Percentiles rank a stretch among this genome's conserved stretches.
phyloP scores from a whole-genome alignment of 2,797 vertebrate genomes.

The Chiroxiphia lanceolata region DNA sequence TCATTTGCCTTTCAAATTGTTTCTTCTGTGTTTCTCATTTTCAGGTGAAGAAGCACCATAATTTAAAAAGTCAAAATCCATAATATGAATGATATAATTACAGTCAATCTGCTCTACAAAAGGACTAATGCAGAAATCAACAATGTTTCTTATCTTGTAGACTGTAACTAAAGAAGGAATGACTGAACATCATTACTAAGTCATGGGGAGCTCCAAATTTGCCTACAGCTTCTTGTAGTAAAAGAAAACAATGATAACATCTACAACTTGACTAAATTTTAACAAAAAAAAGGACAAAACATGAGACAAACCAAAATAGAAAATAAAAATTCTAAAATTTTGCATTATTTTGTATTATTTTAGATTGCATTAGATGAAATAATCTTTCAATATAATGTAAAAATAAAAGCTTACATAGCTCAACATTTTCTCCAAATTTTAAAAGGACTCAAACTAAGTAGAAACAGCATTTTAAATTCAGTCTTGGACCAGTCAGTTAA shows the following conservation, averaged over 20 bases:
- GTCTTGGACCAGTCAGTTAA: background rate
- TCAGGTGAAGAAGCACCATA: background rate
- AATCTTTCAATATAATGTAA: background rate
- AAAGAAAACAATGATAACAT: background rate
- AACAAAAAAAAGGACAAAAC: background rate
- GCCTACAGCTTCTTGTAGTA: background rate
- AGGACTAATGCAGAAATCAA: background rate
- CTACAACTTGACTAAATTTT: background rate
- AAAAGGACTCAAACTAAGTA: background rate
- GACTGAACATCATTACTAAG: background rate
- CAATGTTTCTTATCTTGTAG: background rate
- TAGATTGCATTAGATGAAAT: background rate
- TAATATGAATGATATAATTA: background rate
- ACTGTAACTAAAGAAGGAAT: background rate
- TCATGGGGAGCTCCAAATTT: background rate
- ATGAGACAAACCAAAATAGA: background rate
- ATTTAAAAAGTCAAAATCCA: background rate
- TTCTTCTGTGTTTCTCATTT: background rate
- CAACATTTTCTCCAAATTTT: background rate
- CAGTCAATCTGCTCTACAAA: background rate
- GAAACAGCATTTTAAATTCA: background rate
- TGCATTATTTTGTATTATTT: background rate
- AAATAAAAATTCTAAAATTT: background rate
- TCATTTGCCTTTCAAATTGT: background rate
- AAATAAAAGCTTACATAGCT: background rate